Conservation (phyloP, 2,113 vertebrate genomes). For the Ancistrus triradiatus region DNA sequence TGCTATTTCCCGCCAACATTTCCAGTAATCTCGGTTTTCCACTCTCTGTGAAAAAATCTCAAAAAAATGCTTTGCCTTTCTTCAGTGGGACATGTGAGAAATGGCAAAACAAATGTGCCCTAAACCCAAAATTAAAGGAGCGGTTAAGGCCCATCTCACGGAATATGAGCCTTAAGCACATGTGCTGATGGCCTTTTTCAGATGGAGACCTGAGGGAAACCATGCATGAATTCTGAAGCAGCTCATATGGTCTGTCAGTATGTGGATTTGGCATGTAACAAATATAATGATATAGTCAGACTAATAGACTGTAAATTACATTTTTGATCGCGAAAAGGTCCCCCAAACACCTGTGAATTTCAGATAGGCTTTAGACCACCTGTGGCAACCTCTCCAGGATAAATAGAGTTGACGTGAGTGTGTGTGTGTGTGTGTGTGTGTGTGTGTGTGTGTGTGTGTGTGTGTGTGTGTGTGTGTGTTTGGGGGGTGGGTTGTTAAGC, state of each 20-base stretch:
- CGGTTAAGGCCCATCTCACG: constrained; percentile 30
- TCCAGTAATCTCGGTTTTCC: constrained; percentile 34
- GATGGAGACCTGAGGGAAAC: constrained; percentile 25
- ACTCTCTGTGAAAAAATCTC: constrained; percentile 41
- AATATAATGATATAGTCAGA: no score
- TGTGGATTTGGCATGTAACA: no score
- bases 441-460: no score
- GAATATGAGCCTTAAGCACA: constrained; percentile 11
- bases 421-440: no score
- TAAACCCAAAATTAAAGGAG: constrained; percentile 26
- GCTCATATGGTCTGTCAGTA: constrained; percentile 27
- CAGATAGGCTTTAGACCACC: no score
- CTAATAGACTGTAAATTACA: no score
- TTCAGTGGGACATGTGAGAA: constrained; percentile 40
- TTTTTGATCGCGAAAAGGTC: no score
- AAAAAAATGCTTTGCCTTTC: constrained; percentile 29
- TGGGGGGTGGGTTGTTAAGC: no score
- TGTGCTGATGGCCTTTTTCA: constrained; percentile 48
- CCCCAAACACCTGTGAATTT: no score
- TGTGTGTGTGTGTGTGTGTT: no score
- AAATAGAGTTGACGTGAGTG: no score
- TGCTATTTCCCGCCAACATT: constrained; percentile 16
- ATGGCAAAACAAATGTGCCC: constrained; percentile 1
- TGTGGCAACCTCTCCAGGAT: no score
- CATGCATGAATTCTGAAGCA: constrained; percentile 27